Conservation (phyloP, 2,797 vertebrate species). For the Ispidina lecontei region DNA sequence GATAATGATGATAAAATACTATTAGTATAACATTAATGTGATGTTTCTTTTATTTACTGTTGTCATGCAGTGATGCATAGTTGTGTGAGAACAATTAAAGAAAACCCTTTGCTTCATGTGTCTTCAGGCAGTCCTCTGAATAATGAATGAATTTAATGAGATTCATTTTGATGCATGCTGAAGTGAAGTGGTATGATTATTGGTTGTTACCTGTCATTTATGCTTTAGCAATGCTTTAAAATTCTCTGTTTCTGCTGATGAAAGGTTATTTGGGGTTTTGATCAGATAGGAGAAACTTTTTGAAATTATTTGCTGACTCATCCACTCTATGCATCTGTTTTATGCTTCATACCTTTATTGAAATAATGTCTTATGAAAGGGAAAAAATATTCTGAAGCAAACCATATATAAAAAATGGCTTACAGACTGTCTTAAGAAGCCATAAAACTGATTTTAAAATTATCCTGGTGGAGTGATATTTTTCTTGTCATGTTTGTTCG, state of each 20-base stretch:
- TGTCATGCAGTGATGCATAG: neutral
- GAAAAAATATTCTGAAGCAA: neutral
- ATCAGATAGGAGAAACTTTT: neutral
- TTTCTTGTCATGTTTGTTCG: constrained; percentile 43
- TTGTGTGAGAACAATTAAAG: neutral
- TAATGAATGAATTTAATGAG: neutral
- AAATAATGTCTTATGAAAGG: neutral
- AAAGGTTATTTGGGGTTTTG: neutral
- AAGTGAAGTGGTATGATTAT: neutral
- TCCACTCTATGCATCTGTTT: neutral
- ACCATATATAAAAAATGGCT: neutral
- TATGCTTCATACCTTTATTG: neutral
- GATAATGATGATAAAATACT: neutral
- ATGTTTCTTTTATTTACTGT: neutral
- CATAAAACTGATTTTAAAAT: neutral
- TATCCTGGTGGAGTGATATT: neutral
- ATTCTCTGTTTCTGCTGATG: neutral
- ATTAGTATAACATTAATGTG: neutral
- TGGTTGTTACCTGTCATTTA: neutral
- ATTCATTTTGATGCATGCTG: neutral
- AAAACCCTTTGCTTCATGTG: neutral
- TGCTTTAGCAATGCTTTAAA: neutral
- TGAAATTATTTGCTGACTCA: neutral
- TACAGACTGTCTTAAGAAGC: neutral
- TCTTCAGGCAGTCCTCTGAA: neutral